Evolutionary conservation across 2,797 vertebrate species (phyloP).

Genomic region (Acipenser oxyrinchus): DNA sequence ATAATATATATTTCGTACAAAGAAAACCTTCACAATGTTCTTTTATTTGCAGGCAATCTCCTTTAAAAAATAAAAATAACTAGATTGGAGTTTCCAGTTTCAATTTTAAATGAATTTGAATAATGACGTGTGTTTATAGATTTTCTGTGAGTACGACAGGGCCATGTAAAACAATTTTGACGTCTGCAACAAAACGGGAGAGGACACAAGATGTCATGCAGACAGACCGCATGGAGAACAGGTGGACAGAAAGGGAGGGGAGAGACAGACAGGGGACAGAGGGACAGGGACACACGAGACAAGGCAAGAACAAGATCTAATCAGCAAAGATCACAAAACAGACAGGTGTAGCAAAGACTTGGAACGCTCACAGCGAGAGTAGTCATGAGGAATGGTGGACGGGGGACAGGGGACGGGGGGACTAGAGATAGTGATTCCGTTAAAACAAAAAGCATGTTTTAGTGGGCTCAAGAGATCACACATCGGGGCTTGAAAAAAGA

Average conservation of each 20-base stretch:
- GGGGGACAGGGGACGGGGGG: constrained; percentile 38
- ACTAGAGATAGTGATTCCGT: constrained; percentile 47
- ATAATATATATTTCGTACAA: too few species aligned
- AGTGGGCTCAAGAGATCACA: constrained; percentile 59
- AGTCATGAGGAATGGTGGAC: constrained; percentile 59
- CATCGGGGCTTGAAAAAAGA: constrained; percentile 63
- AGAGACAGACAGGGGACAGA: constrained; percentile 35
- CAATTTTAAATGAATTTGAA: too few species aligned
- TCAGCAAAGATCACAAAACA: constrained; percentile 63
- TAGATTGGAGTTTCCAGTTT: too few species aligned
- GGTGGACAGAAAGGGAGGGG: constrained; percentile 26
- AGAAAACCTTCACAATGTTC: too few species aligned
- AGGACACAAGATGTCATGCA: constrained; percentile 47
- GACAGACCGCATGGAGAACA: constrained; percentile 38
- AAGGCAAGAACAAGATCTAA: constrained; percentile 40
- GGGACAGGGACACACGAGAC: constrained; percentile 33
- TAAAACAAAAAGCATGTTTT: constrained; percentile 46
- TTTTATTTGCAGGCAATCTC: too few species aligned
- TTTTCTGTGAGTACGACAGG: constrained; percentile 5
- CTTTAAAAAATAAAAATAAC: too few species aligned
- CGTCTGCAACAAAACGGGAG: constrained; percentile 26
- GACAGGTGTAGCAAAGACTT: constrained; percentile 53
- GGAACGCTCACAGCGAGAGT: constrained; percentile 63
- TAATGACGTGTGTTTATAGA: too few species aligned
- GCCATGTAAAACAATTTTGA: not conserved